Conservation (phyloP, 2,888 invertebrate species). For the Netelia melanura region DNA sequence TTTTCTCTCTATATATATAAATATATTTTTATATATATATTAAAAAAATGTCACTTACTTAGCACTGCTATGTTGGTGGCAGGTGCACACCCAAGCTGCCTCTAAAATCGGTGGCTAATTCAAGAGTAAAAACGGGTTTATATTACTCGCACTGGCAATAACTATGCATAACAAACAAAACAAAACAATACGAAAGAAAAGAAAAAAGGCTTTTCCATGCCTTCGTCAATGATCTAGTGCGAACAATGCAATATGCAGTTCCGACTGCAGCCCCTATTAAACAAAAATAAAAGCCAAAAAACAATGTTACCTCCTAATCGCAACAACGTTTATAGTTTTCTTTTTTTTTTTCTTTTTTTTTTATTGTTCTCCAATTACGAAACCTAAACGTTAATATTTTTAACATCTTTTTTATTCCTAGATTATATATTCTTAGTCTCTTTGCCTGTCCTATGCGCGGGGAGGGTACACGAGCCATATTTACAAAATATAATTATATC, state of each 20-base stretch:
- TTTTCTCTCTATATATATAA: slow-evolving; percentile 5
- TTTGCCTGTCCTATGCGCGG: slow-evolving; percentile 82
- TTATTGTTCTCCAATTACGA: slow-evolving; percentile 35
- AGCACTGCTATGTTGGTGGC: slow-evolving; percentile 82
- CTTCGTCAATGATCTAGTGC: slow-evolving; percentile 61
- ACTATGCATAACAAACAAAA: slow-evolving; percentile 66
- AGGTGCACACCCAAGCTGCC: slow-evolving; percentile 84
- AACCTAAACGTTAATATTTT: slow-evolving; percentile 59
- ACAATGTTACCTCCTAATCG: slow-evolving; percentile 64
- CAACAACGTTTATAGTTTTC: slow-evolving; percentile 46
- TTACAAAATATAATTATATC: slow-evolving; percentile 61
- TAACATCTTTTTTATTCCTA: slow-evolving; percentile 62
- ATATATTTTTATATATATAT: slow-evolving; percentile 33
- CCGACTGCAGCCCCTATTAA: slow-evolving; percentile 50
- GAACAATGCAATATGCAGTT: slow-evolving; percentile 60
- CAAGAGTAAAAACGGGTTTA: slow-evolving; percentile 68
- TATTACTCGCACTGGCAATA: slow-evolving; percentile 69
- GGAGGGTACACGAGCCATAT: slow-evolving; percentile 82
- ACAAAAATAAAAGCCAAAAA: slow-evolving; percentile 28
- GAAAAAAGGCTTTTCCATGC: slow-evolving; percentile 56
- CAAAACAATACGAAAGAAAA: slow-evolving; percentile 36
- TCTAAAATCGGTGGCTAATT: slow-evolving; percentile 74
- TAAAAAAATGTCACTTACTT: slow-evolving; percentile 75
- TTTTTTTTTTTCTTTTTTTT: slow-evolving; percentile 17
- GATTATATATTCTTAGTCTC: slow-evolving; percentile 62